Evolutionary conservation across 2,797 vertebrate genomes (phyloP).

Genomic region (Cryptoprocta ferox): DNA sequence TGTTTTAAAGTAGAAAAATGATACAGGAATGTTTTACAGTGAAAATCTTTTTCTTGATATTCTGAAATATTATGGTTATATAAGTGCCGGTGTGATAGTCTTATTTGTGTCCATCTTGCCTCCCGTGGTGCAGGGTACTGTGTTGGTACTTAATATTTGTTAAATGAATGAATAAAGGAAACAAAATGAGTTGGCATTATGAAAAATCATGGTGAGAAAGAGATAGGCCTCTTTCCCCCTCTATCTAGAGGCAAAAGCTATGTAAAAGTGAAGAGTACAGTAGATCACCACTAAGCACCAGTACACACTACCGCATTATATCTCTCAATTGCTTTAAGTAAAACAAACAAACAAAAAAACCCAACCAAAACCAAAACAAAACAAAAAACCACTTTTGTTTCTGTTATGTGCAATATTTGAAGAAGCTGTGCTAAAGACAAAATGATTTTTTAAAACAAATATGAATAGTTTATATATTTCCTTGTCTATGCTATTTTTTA

Average conservation of each 20-base stretch:
- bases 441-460: background rate
- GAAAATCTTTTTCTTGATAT: background rate
- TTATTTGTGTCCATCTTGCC: background rate
- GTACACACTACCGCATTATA: background rate
- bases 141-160: background rate
- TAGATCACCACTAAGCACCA: background rate
- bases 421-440: slow-evolving; percentile 8
- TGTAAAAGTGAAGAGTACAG: background rate
- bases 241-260: background rate
- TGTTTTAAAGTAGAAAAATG: background rate
- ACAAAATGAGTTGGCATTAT: background rate
- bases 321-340: background rate
- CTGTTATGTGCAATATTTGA: background rate
- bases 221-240: background rate
- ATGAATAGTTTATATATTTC: slow-evolving; percentile 5
- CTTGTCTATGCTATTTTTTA: background rate
- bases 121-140: background rate
- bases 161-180: background rate
- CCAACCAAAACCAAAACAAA: background rate
- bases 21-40: background rate
- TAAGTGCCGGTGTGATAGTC: background rate
- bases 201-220: background rate
- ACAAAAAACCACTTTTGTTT: background rate
- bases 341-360: background rate
- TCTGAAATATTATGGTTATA: background rate